phyloP scores from a whole-genome alignment of 1,140 invertebrate genomes.

The Goniozus legneri region DNA sequence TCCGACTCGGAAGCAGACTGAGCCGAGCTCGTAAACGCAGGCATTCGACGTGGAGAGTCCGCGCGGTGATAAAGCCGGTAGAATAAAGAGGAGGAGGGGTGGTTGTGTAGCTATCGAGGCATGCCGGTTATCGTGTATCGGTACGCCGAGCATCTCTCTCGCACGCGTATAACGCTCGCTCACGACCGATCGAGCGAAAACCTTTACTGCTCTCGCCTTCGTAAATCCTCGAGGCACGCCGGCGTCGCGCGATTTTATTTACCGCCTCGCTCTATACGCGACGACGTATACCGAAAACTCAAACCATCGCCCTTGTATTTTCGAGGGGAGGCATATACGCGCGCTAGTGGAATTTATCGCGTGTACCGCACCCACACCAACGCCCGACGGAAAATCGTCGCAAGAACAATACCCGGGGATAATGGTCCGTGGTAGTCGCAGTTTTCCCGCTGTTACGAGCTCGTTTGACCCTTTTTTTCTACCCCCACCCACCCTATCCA shows the following conservation, averaged over 20 bases:
- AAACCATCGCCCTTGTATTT: conserved; percentile 6
- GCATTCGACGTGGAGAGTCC: too few species aligned
- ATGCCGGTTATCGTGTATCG: conserved; percentile 36
- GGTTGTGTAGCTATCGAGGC: too few species aligned
- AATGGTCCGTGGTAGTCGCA: conserved; percentile 18
- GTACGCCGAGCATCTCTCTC: conserved; percentile 17
- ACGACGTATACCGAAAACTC: conserved; percentile 13
- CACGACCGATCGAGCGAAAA: conserved; percentile 37
- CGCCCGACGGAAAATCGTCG: conserved; percentile 4
- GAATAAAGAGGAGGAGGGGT: conserved; percentile 16
- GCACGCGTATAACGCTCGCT: conserved; percentile 20
- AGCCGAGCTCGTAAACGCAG: conserved; percentile 12
- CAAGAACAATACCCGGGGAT: conserved; percentile 28
- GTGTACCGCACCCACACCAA: neutral
- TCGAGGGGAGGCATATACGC: conserved; percentile 11
- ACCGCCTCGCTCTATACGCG: conserved; percentile 9
- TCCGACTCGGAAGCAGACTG: too few species aligned
- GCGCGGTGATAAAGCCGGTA: too few species aligned
- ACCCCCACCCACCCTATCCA: too few species aligned
- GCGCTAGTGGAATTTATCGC: conserved; percentile 23
- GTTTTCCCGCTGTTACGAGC: too few species aligned
- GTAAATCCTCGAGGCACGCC: conserved; percentile 35
- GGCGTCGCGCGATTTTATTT: conserved; percentile 36
- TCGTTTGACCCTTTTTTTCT: too few species aligned
- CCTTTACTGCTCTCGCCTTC: conserved; percentile 27